Evolutionary conservation across 2,113 vertebrate genomes (phyloP).

Genomic region (Dasyornis broadbenti): DNA sequence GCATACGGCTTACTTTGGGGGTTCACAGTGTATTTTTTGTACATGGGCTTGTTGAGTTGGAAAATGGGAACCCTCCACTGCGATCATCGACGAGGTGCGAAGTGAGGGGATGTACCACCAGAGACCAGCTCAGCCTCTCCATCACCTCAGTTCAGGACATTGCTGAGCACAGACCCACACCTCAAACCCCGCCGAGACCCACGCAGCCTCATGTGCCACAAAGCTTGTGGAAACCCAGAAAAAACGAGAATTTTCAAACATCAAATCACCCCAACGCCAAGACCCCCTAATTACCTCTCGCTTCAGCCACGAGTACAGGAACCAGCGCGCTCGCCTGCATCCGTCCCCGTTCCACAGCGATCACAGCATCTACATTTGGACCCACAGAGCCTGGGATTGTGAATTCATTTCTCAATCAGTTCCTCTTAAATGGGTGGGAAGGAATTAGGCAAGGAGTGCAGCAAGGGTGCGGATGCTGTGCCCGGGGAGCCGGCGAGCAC

Average conservation of each 20-base stretch:
- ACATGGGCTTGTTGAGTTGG: rapidly evolving
- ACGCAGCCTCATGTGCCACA: rapidly evolving
- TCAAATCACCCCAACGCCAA: not conserved
- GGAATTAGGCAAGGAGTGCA: not conserved
- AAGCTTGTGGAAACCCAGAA: rapidly evolving
- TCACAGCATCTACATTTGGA: not conserved
- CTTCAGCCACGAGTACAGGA: not conserved
- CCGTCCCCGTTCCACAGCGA: rapidly evolving
- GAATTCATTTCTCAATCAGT: not conserved
- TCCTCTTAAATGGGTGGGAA: not conserved
- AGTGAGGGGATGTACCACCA: rapidly evolving
- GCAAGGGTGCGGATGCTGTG: not conserved
- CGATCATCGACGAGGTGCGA: not conserved
- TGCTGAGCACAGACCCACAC: rapidly evolving
- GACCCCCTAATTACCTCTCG: not conserved
- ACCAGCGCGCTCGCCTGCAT: not conserved
- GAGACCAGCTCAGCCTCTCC: not conserved
- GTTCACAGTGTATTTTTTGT: not conserved
- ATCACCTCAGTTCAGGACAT: not conserved
- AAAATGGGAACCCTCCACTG: not conserved
- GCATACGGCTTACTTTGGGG: not conserved
- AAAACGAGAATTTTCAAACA: not conserved
- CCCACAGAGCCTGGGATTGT: not conserved
- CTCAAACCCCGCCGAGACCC: rapidly evolving
- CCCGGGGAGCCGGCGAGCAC: not conserved